phyloP scores from a whole-genome alignment of 1,140 invertebrate genomes.

The Melipona quadrifasciata region DNA sequence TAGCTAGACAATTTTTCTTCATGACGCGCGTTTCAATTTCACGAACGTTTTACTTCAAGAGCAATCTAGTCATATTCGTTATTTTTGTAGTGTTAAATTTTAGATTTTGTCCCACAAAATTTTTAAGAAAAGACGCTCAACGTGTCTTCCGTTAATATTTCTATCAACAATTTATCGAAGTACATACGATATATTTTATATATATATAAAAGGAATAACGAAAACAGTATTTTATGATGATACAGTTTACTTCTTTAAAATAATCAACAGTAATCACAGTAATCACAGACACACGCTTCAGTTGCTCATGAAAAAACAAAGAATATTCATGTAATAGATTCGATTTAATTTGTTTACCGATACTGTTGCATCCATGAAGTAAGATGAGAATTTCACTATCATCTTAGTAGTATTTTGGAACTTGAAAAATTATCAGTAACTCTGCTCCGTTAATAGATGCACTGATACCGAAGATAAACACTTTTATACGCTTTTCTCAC shows the following conservation, averaged over 20 bases:
- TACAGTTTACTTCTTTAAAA: background rate
- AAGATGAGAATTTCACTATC: background rate
- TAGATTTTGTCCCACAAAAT: background rate
- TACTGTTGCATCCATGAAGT: background rate
- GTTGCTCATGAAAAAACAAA: too few relatives aligned
- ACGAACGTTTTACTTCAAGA: background rate
- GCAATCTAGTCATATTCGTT: background rate
- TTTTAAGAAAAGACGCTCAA: too few relatives aligned
- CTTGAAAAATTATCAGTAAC: background rate
- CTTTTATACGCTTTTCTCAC: background rate
- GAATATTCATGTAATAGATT: background rate
- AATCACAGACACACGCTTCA: background rate
- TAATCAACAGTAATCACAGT: background rate
- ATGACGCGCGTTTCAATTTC: slow-evolving; percentile 33
- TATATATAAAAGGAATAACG: too few relatives aligned
- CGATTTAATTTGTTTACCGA: background rate
- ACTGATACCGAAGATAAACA: background rate
- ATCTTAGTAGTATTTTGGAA: background rate
- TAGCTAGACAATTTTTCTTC: background rate
- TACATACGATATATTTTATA: too few relatives aligned
- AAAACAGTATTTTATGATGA: too few relatives aligned
- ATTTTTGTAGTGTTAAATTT: background rate
- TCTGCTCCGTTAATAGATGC: background rate
- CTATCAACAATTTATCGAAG: background rate
- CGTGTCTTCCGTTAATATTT: too few relatives aligned